phyloP scores from a whole-genome alignment of 2,888 invertebrate species.

The Perdita meconis region DNA sequence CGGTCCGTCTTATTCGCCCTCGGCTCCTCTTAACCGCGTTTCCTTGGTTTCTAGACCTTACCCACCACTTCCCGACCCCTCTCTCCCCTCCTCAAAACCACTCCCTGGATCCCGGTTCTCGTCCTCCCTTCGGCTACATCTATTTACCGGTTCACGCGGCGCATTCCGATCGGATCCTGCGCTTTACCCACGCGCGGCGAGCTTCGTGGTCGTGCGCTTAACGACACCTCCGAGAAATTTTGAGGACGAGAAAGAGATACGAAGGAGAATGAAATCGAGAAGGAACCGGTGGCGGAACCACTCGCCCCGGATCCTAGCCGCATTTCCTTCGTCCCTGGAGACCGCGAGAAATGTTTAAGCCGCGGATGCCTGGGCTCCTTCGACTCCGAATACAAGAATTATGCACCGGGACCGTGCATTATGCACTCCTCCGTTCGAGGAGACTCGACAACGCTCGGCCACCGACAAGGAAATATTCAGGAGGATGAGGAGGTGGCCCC shows the following conservation, averaged over 20 bases:
- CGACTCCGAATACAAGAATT: constrained; percentile 29
- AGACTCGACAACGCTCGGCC: constrained; percentile 25
- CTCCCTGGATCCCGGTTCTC: constrained; percentile 13
- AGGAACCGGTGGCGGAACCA: background rate
- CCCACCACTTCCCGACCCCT: constrained; percentile 15
- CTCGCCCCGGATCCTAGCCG: constrained; percentile 39
- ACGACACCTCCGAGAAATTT: constrained; percentile 69
- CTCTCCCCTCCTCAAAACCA: background rate
- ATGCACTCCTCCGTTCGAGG: constrained; percentile 29
- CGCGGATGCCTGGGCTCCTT: constrained; percentile 16
- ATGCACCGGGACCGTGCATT: constrained; percentile 44
- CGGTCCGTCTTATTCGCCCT: constrained; percentile 25
- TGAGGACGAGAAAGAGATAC: constrained; percentile 17
- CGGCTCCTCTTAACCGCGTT: constrained; percentile 36
- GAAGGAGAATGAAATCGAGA: constrained; percentile 5
- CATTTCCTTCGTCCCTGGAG: constrained; percentile 13
- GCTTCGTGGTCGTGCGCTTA: constrained; percentile 41
- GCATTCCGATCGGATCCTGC: constrained; percentile 18
- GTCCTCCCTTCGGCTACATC: constrained; percentile 21
- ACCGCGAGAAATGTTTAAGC: constrained; percentile 49
- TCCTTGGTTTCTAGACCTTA: constrained; percentile 9
- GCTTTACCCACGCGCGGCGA: constrained; percentile 1
- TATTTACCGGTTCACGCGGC: constrained; percentile 46
- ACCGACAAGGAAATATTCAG: constrained; percentile 39
- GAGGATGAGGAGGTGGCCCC: constrained; percentile 28